Base-by-base conservation (phyloP, 2,113 vertebrate species). In the Orthochromis malagaraziensis region DNA sequence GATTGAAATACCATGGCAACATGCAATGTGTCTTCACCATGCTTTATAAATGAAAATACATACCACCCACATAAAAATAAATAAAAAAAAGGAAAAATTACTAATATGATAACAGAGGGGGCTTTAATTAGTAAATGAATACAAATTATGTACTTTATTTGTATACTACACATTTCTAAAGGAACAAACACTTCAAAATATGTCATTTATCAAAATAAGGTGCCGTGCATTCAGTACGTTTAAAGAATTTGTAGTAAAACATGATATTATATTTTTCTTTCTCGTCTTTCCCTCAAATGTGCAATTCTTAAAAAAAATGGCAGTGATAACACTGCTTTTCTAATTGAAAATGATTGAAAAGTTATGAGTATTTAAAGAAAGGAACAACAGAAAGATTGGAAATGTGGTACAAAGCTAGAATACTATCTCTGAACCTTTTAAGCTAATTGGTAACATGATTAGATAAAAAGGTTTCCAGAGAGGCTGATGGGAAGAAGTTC, bases 1-100 rank as follows among this genome's bases (percentile, higher is more conserved):
- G 33, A 33, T 60, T 88, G 55, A 81, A 89, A 90, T 77, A 89
- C 87, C 83, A 93, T 90, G 68, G 89, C 58, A 91, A 92, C 89
- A 70, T 40, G 14, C 58, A 82, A 84, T 58, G 17, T 51, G 58
- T 84, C 16, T 79, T 83, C 35, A 84, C 57, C 26, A 70, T 81
- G 82, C 33, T 83, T 87, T 54, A 63, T 58, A 45, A 85, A 73
- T 77, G 9, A 79, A 84, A 90, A 91, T 89, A 79, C 91, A 90
- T 77, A 81, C 83, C 63, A 63, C 75, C 33, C 19, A 85, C 42
- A 80, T 24, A 35, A 35, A 63, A 33, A 85, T 63, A 63, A 63
- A 63, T 33, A 19, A 60, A 33, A n/a, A 60, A 60, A 55, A 60
- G 35, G 40, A 79, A 31, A 31, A 83, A 54, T 83, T 42, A 85